These are phyloP conservation scores for Tupiocoris notatus DNA, from an alignment of 2,888 invertebrate genomes.

Conservation along the genomic window DNA sequence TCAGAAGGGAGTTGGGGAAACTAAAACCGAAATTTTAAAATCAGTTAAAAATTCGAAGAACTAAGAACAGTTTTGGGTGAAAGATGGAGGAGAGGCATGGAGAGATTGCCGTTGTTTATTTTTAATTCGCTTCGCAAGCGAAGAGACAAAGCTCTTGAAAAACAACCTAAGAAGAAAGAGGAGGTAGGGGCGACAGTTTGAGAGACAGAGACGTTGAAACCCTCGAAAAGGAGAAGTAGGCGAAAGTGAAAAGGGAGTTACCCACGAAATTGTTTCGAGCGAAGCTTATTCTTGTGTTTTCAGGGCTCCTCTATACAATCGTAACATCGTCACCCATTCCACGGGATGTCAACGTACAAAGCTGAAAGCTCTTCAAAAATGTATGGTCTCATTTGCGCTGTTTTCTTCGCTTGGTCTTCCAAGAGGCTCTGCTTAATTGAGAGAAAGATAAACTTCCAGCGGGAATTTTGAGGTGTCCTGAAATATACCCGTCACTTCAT, in stretches of 20 bases:
- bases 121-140: constrained; percentile 1
- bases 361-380: constrained; percentile 15
- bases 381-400: constrained; percentile 11
- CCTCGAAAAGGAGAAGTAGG: background rate
- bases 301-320: background rate
- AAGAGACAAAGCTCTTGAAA: background rate
- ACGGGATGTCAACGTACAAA: background rate
- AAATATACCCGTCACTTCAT: background rate
- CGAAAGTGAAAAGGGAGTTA: background rate
- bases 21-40: background rate
- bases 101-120: constrained; percentile 5
- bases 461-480: constrained; percentile 15
- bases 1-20: too few species aligned
- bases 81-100: background rate
- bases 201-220: background rate
- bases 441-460: constrained; percentile 30
- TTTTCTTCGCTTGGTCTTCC: constrained; percentile 12
- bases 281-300: background rate
- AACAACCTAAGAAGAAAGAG: background rate
- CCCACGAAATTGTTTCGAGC: background rate
- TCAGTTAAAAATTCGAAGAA: background rate
- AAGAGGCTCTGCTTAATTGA: constrained; percentile 16
- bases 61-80: background rate
- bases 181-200: background rate
- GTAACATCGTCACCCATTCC: background rate